Evolutionary conservation across 2,888 invertebrate genomes (phyloP).

Genomic region (Choreutis nemorana): DNA sequence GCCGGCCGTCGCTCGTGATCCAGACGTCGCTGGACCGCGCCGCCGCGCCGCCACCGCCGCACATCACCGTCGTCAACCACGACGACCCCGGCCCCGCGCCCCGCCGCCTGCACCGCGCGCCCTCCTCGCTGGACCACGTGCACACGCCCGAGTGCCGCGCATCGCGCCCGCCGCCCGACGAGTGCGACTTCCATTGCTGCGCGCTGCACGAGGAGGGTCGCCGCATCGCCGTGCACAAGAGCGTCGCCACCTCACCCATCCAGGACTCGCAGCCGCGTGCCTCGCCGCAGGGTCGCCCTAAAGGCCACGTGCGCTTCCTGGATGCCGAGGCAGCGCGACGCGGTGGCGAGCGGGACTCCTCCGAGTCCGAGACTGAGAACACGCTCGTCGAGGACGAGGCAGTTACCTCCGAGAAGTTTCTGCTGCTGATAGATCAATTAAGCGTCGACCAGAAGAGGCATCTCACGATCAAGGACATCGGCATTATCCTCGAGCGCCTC

Average conservation of each 20-base stretch:
- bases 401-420: conserved; percentile 89
- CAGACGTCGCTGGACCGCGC: conserved; percentile 79
- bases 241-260: conserved; percentile 92
- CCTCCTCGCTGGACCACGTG: conserved; percentile 72
- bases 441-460: conserved; percentile 92
- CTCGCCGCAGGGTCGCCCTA: conserved; percentile 72
- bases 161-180: conserved; percentile 71
- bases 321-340: conserved; percentile 73
- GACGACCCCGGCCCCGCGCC: conserved; percentile 82
- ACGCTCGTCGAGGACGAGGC: conserved; percentile 92
- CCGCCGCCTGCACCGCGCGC: conserved; percentile 71
- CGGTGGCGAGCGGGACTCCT: conserved; percentile 84
- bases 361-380: conserved; percentile 93
- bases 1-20: conserved; percentile 76
- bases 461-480: conserved; percentile 93
- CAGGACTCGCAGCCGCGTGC: conserved; percentile 77
- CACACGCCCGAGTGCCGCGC: conserved; percentile 82
- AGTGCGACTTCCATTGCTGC: conserved; percentile 96
- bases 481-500: conserved; percentile 90
- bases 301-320: conserved; percentile 87
- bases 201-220: conserved; percentile 93
- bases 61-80: conserved; percentile 94
- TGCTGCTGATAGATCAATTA: conserved; percentile 90
- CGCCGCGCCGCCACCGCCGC: conserved; percentile 76
- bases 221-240: conserved; percentile 90